phyloP scores from a whole-genome alignment of 2,888 invertebrate species.

The Heliconius ethilla region DNA sequence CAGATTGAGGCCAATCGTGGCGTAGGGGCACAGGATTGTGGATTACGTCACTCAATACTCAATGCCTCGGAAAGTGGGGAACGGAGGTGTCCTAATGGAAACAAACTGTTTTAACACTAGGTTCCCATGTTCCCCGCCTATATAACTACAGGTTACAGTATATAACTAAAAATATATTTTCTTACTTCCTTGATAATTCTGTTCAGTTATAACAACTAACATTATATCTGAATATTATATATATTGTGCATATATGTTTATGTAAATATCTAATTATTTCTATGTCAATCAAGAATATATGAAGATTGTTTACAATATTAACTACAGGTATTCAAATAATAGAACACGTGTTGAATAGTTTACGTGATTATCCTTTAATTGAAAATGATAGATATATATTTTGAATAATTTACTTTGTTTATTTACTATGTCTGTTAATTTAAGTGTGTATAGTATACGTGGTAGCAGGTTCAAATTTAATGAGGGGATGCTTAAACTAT shows the following conservation, averaged over 20 bases:
- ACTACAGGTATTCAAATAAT: conserved; percentile 18
- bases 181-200: too few species aligned
- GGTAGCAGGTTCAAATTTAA: too few species aligned
- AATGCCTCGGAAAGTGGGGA: too few species aligned
- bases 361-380: conserved; percentile 1
- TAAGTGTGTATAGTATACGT: neutral
- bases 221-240: neutral
- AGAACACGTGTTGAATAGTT: conserved; percentile 2
- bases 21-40: too few species aligned
- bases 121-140: neutral
- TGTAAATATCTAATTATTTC: neutral
- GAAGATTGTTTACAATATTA: conserved; percentile 17
- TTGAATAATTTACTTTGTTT: neutral
- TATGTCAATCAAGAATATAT: neutral
- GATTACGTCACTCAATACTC: too few species aligned
- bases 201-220: neutral
- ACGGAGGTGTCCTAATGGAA: neutral
- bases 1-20: too few species aligned
- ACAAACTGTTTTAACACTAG: neutral
- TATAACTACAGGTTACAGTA: neutral
- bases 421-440: neutral
- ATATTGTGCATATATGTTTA: too few species aligned
- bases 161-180: neutral
- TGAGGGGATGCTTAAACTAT: too few species aligned
- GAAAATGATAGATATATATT: neutral